Percentiles rank a stretch among this genome's conserved stretches.
phyloP scores from a whole-genome alignment of 2,797 vertebrate genomes.

The Brachyrhaphis roseni region DNA sequence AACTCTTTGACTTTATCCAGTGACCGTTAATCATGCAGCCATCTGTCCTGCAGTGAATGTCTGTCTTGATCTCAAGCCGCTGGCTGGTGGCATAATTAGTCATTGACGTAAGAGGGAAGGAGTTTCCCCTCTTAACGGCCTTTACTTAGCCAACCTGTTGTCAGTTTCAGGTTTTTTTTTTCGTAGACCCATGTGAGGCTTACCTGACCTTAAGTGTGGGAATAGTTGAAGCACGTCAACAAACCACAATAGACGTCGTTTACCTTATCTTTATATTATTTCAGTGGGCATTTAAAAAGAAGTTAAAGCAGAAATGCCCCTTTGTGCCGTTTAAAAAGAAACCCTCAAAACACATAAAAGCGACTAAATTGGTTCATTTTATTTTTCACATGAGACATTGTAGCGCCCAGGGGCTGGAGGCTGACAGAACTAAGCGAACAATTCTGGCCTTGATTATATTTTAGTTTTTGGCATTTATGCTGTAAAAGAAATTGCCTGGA shows the following conservation, averaged over 20 bases:
- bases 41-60: constrained; percentile 61
- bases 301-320: neutral
- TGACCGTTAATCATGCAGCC: constrained; percentile 65
- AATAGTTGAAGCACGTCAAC: constrained; percentile 20
- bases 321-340: constrained; percentile 4
- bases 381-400: constrained; percentile 16
- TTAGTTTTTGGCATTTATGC: constrained; percentile 46
- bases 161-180: constrained; percentile 27
- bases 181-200: constrained; percentile 47
- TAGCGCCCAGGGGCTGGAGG: constrained; percentile 11
- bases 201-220: constrained; percentile 40
- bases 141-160: constrained; percentile 49
- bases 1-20: constrained; percentile 43
- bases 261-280: neutral
- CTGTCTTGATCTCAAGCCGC: constrained; percentile 54
- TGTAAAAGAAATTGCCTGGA: constrained; percentile 27
- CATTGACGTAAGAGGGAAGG: constrained; percentile 69
- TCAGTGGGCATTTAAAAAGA: neutral
- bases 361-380: constrained; percentile 17
- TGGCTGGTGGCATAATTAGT: constrained; percentile 57
- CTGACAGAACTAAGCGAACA: constrained; percentile 24
- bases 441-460: constrained; percentile 42
- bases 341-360: neutral
- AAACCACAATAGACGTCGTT: neutral
- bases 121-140: constrained; percentile 63